Percentiles rank a stretch among this genome's conserved stretches.
These are phyloP conservation scores for Hydrolagus colliei DNA, from an alignment of 2,797 vertebrate species.

Conservation along the genomic window DNA sequence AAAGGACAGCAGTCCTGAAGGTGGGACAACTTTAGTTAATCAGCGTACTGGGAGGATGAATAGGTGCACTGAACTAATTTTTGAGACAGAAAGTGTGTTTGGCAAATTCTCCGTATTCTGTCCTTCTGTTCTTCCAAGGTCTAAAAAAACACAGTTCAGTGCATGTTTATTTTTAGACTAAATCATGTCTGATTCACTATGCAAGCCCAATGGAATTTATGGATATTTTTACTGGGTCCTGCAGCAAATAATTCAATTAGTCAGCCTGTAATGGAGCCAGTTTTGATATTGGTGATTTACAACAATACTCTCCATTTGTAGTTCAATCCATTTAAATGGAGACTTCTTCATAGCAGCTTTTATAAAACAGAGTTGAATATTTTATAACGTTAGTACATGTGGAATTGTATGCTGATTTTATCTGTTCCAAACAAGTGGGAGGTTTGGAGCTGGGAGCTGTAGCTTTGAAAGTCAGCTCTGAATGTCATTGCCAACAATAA, in stretches of 20 bases:
- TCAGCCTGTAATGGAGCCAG: not conserved
- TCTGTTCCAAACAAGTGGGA: slow-evolving; percentile 3
- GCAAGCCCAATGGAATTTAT: too few relatives aligned
- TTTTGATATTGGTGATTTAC: not conserved
- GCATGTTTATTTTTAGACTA: too few relatives aligned
- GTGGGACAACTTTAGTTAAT: not conserved
- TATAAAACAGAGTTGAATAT: not conserved
- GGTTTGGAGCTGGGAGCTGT: not conserved
- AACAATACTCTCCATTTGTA: not conserved
- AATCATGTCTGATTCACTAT: too few relatives aligned
- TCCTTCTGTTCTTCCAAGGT: too few relatives aligned
- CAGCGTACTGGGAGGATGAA: too few relatives aligned
- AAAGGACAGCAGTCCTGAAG: too few relatives aligned
- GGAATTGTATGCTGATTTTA: slow-evolving; percentile 9
- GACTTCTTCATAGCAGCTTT: not conserved
- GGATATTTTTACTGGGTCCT: too few relatives aligned
- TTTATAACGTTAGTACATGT: slow-evolving; percentile 2
- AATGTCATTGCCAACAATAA: not conserved
- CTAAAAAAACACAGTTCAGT: too few relatives aligned
- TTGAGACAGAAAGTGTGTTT: too few relatives aligned
- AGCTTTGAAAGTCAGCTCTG: not conserved
- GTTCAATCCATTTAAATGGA: not conserved
- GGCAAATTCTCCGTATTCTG: too few relatives aligned
- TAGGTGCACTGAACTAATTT: too few relatives aligned
- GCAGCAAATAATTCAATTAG: not conserved